phyloP scores from a whole-genome alignment of 2,113 vertebrate genomes.

The Grus americana region DNA sequence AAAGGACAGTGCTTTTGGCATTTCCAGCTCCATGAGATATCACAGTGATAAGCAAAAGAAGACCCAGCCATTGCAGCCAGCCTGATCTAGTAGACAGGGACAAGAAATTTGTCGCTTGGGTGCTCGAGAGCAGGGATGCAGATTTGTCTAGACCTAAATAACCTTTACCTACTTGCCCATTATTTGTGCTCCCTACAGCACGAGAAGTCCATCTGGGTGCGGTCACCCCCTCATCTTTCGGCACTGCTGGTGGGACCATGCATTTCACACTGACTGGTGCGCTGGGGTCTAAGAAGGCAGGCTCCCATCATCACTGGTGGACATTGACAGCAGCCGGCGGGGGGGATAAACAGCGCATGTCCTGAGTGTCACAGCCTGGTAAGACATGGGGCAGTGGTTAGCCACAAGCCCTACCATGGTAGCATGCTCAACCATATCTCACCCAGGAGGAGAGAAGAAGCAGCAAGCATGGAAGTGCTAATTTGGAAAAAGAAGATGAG shows the following conservation, averaged over 20 bases:
- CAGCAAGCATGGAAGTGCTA: neutral
- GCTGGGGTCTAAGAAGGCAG: neutral
- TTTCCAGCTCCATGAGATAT: neutral
- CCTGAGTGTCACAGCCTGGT: neutral
- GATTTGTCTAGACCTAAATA: neutral
- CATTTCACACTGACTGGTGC: neutral
- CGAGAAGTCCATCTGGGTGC: neutral
- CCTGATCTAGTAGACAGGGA: neutral
- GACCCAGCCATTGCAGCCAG: neutral
- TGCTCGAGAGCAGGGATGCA: neutral
- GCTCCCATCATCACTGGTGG: rapidly evolving
- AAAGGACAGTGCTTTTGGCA: neutral
- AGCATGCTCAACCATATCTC: neutral
- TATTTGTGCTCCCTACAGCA: neutral
- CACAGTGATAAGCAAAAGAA: neutral
- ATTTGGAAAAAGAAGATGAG: neutral
- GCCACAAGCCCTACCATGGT: neutral
- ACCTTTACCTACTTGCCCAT: neutral
- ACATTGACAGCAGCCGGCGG: neutral
- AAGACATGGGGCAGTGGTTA: neutral
- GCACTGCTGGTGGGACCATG: neutral
- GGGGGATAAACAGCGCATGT: neutral
- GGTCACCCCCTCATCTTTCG: neutral
- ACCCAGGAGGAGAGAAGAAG: neutral
- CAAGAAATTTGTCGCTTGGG: neutral